Conservation (phyloP, 2,888 invertebrate species). For the Dasypolia templi region DNA sequence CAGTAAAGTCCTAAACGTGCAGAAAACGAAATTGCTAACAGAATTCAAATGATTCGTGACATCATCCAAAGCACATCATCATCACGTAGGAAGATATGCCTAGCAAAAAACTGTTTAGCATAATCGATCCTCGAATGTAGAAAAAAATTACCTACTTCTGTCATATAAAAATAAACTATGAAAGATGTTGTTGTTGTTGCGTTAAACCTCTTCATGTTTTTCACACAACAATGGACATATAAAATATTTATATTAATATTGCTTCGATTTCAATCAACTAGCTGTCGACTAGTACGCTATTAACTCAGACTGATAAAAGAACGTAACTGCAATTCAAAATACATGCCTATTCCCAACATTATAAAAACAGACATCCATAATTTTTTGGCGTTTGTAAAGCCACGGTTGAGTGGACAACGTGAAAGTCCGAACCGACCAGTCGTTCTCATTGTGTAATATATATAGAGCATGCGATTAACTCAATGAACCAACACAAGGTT, state of each 20-base stretch:
- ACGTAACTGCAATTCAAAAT: constrained; percentile 25
- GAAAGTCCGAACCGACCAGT: constrained; percentile 57
- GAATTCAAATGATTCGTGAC: constrained; percentile 28
- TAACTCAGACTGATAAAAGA: constrained; percentile 4
- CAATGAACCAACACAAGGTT: constrained; percentile 71
- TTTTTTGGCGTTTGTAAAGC: constrained; percentile 53
- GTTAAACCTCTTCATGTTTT: background rate
- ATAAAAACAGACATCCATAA: constrained; percentile 23
- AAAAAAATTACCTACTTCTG: background rate
- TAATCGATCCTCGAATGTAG: background rate
- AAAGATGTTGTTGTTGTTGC: background rate
- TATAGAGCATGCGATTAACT: constrained; percentile 71
- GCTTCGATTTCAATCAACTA: constrained; percentile 8
- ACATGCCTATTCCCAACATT: constrained; percentile 20
- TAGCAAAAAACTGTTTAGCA: constrained; percentile 20
- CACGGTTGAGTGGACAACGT: constrained; percentile 59
- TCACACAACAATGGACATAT: constrained; percentile 18
- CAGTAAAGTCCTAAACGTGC: background rate
- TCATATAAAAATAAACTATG: background rate
- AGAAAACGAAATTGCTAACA: background rate
- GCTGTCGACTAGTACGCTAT: background rate
- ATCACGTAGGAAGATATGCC: background rate
- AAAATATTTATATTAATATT: too few relatives aligned
- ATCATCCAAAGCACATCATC: constrained; percentile 2
- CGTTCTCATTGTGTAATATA: constrained; percentile 68